Evolutionary conservation across 2,113 vertebrate genomes (phyloP).

Genomic region (Psilopsiagon aymara): DNA sequence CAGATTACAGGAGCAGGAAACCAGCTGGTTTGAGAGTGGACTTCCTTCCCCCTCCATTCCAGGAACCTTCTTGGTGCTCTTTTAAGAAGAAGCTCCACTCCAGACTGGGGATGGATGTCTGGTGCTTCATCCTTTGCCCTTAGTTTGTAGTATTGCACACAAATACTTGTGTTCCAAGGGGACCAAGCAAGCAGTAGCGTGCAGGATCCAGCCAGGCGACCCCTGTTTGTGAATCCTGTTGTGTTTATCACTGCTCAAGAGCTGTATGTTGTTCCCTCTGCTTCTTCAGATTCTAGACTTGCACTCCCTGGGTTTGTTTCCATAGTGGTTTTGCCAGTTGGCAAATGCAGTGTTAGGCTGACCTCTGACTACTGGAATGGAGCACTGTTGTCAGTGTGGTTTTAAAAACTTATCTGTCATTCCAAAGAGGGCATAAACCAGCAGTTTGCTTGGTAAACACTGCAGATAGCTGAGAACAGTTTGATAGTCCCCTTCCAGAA

Average conservation of each 20-base stretch:
- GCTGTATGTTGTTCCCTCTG: neutral
- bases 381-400: neutral
- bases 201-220: neutral
- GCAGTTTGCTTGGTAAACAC: constrained; percentile 33
- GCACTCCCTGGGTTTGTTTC: neutral
- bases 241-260: neutral
- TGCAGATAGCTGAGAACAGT: neutral
- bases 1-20: neutral
- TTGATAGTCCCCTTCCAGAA: neutral
- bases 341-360: neutral
- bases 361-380: neutral
- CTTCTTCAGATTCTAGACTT: neutral
- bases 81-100: neutral
- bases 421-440: neutral
- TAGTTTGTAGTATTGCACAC: neutral
- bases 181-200: neutral
- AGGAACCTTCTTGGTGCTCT: neutral
- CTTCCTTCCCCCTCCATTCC: neutral
- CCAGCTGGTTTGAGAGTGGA: neutral
- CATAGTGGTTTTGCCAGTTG: neutral
- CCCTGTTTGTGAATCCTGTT: neutral
- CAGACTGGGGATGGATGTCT: neutral
- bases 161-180: neutral
- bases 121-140: neutral
- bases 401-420: constrained; percentile 13